A percentile compares a stretch with the other conserved stretches of the same genome.
Conservation (phyloP, 2,888 invertebrate species). For the Andrena flavipes region DNA sequence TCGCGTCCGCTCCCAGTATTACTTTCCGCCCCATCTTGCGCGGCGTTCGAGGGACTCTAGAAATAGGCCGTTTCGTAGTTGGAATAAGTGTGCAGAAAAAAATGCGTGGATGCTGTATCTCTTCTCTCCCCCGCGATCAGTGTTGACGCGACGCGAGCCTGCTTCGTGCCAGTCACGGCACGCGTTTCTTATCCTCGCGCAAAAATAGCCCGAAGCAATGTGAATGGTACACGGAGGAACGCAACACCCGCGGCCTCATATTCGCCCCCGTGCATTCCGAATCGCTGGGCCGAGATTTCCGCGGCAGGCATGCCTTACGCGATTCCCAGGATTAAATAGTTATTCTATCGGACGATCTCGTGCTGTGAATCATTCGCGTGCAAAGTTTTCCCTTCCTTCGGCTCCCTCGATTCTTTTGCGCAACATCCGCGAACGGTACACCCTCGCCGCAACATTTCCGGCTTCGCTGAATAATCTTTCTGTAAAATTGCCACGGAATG, state of each 20-base stretch:
- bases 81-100: background rate
- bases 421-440: too few species aligned
- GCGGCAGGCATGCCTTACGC: background rate
- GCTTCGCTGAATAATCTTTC: background rate
- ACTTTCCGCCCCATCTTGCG: background rate
- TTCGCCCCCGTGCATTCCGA: constrained; percentile 57
- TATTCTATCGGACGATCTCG: background rate
- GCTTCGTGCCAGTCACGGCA: background rate
- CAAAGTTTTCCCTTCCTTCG: background rate
- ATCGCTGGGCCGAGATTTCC: constrained; percentile 29
- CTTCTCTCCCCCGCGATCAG: constrained; percentile 8
- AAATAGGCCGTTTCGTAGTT: background rate
- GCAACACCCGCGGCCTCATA: constrained; percentile 30
- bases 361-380: background rate
- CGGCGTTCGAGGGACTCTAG: background rate
- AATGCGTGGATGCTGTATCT: constrained; percentile 8
- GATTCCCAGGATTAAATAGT: constrained; percentile 2
- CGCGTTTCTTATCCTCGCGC: constrained; percentile 10
- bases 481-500: background rate
- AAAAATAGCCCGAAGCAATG: constrained; percentile 45
- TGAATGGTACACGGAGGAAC: constrained; percentile 36
- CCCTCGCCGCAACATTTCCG: background rate
- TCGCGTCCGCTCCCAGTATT: too few species aligned
- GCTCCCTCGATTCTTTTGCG: background rate
- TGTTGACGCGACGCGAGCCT: constrained; percentile 11